These are phyloP conservation scores for Zaprionus lineosus DNA, from an alignment of 2,888 invertebrate species.

Conservation along the genomic window DNA sequence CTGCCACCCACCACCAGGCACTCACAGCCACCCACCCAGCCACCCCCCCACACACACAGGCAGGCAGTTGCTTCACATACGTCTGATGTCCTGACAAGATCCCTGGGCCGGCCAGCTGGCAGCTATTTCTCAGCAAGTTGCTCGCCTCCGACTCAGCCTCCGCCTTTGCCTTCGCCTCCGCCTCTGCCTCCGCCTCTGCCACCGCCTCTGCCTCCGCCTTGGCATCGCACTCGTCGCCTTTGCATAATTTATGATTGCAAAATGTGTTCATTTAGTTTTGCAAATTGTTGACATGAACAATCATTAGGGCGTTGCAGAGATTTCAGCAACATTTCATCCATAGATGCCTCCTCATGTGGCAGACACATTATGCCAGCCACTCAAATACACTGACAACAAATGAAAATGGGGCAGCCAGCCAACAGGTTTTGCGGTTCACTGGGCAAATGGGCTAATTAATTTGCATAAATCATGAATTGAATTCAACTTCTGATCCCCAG, in stretches of 20 bases:
- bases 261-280: constrained; percentile 78
- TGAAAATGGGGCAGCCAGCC: too few relatives aligned
- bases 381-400: constrained; percentile 24
- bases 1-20: constrained; percentile 55
- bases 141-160: too few relatives aligned
- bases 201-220: constrained; percentile 7
- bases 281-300: constrained; percentile 78
- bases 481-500: background rate
- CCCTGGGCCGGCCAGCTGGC: constrained; percentile 21
- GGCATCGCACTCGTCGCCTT: constrained; percentile 44
- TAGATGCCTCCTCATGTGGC: constrained; percentile 3
- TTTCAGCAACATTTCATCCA: constrained; percentile 65
- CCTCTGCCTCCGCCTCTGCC: too few relatives aligned
- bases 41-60: constrained; percentile 6
- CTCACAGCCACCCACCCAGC: constrained; percentile 52
- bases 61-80: constrained; percentile 5
- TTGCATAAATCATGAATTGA: constrained; percentile 11
- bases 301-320: constrained; percentile 68
- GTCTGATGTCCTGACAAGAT: too few relatives aligned
- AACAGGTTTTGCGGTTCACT: constrained; percentile 2
- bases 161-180: too few relatives aligned
- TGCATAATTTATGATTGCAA: constrained; percentile 76
- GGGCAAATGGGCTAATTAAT: constrained; percentile 19
- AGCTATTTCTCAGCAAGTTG: constrained; percentile 14
- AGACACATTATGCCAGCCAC: constrained; percentile 14